These are phyloP conservation scores for Blastobasis adustella DNA, from an alignment of 2,888 invertebrate species.

Conservation along the genomic window DNA sequence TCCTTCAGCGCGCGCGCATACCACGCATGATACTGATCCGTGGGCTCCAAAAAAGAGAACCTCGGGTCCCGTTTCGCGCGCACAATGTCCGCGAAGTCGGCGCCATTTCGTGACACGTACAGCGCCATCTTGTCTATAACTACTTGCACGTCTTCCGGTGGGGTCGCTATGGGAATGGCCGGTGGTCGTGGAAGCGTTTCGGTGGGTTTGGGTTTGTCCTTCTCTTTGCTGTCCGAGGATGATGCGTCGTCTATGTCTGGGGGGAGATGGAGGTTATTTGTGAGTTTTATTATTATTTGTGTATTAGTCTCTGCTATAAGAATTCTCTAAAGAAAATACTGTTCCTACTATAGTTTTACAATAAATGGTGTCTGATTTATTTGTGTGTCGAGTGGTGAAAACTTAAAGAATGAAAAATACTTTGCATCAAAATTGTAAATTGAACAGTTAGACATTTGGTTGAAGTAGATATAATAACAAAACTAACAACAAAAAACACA, in stretches of 20 bases:
- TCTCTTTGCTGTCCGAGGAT: slow-evolving; percentile 43
- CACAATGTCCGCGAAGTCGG: slow-evolving; percentile 92
- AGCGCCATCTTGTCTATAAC: slow-evolving; percentile 98
- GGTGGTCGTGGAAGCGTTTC: no score
- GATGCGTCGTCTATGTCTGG: slow-evolving; percentile 53
- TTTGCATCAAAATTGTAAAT: no score
- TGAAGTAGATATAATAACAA: no score
- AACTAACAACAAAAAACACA: no score
- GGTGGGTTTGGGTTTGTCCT: slow-evolving; percentile 18
- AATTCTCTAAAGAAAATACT: no score
- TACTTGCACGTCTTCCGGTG: slow-evolving; percentile 87
- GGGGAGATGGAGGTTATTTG: slow-evolving; percentile 7
- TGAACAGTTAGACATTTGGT: no score
- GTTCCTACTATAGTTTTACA: no score
- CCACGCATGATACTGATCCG: slow-evolving; percentile 86
- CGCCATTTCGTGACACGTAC: slow-evolving; percentile 96
- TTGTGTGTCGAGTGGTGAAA: no score
- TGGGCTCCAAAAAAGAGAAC: slow-evolving; percentile 89
- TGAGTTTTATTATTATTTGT: no score
- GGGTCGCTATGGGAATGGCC: slow-evolving; percentile 63
- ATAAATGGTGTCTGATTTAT: no score
- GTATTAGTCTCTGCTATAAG: no score
- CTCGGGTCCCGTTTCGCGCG: slow-evolving; percentile 88
- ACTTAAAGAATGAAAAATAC: no score
- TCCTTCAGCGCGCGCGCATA: slow-evolving; percentile 76